Evolutionary conservation across 2,888 invertebrate genomes (phyloP).

Genomic region (Agrochola lychnidis): DNA sequence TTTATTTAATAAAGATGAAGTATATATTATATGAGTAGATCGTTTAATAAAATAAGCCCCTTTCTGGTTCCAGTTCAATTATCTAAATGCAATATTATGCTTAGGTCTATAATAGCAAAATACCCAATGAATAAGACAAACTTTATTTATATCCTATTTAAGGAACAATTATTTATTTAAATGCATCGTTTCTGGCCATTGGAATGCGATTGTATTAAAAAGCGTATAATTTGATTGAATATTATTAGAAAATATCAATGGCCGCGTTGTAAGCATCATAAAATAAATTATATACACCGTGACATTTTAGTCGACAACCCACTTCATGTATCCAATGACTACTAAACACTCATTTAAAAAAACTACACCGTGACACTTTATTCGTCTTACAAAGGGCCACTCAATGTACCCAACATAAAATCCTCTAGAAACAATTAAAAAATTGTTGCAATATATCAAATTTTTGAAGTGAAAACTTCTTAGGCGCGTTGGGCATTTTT

Average conservation of each 20-base stretch:
- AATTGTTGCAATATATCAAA: too few relatives aligned
- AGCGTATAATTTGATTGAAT: slow-evolving; percentile 53
- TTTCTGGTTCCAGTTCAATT: slow-evolving; percentile 44
- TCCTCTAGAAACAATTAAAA: too few relatives aligned
- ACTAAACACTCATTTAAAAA: too few relatives aligned
- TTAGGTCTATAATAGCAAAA: slow-evolving; percentile 79
- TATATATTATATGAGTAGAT: slow-evolving; percentile 18
- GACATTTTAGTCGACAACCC: too few relatives aligned
- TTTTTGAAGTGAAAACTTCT: too few relatives aligned
- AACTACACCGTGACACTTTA: too few relatives aligned
- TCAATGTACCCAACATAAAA: too few relatives aligned
- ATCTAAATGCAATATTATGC: slow-evolving; percentile 79
- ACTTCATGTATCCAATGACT: too few relatives aligned
- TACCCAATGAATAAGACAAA: slow-evolving; percentile 74
- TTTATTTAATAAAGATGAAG: slow-evolving; percentile 17
- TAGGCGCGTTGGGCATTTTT: too few relatives aligned
- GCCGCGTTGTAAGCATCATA: slow-evolving; percentile 56
- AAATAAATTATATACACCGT: slow-evolving; percentile 40
- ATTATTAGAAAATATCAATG: slow-evolving; percentile 47
- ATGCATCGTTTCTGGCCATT: slow-evolving; percentile 78
- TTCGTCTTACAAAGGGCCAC: too few relatives aligned
- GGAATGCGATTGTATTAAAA: slow-evolving; percentile 58
- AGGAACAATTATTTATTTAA: slow-evolving; percentile 82
- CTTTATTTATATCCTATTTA: slow-evolving; percentile 71
- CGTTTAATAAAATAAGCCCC: slow-evolving; percentile 43